A percentile compares a stretch with the other conserved stretches of the same genome.
These are phyloP conservation scores for Zoanthus gigantus DNA, from an alignment of 92 coral and sea anemone genomes.

Conservation along the genomic window DNA sequence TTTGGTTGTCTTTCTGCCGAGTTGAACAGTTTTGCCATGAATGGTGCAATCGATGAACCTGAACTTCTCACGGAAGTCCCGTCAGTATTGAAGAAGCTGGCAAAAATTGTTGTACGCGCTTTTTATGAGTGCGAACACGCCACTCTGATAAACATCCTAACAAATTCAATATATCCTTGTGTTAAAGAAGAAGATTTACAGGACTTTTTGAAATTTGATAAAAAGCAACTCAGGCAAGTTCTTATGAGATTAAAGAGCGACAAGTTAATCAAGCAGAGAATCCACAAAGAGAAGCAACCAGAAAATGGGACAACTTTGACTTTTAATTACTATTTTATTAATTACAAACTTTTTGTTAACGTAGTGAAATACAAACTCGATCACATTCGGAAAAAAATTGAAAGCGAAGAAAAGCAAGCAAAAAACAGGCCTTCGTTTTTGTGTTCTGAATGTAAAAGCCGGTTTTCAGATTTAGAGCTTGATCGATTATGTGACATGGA, in stretches of 20 bases:
- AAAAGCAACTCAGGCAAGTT: conserved; percentile 85
- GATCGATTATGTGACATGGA: conserved; percentile 85
- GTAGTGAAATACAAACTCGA: conserved; percentile 95
- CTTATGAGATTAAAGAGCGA: conserved; percentile 88
- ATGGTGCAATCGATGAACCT: conserved; percentile 88
- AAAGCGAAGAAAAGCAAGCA: conserved; percentile 97
- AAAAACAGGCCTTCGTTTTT: conserved; percentile 96
- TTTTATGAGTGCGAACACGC: conserved; percentile 94
- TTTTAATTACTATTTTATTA: conserved; percentile 90
- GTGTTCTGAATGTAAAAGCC: conserved; percentile 80
- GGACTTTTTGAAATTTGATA: conserved; percentile 87
- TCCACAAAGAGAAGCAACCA: conserved; percentile 86
- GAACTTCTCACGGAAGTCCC: conserved; percentile 92
- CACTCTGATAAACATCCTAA: conserved; percentile 79
- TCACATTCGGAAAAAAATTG: conserved; percentile 95
- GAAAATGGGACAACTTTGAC: conserved; percentile 87
- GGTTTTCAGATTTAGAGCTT: conserved; percentile 93
- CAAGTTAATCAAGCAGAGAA: conserved; percentile 92
- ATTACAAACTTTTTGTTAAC: conserved; percentile 95
- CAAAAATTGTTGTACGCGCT: conserved; percentile 81
- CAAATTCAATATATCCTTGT: conserved; percentile 89
- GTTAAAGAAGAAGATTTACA: conserved; percentile 96
- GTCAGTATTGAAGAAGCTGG: conserved; percentile 83
- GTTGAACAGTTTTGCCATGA: conserved; percentile 53
- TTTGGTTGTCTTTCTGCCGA: too few species aligned